These are phyloP conservation scores for Hydrotaea cyrtoneurina DNA, from an alignment of 2,888 invertebrate species.

Conservation along the genomic window DNA sequence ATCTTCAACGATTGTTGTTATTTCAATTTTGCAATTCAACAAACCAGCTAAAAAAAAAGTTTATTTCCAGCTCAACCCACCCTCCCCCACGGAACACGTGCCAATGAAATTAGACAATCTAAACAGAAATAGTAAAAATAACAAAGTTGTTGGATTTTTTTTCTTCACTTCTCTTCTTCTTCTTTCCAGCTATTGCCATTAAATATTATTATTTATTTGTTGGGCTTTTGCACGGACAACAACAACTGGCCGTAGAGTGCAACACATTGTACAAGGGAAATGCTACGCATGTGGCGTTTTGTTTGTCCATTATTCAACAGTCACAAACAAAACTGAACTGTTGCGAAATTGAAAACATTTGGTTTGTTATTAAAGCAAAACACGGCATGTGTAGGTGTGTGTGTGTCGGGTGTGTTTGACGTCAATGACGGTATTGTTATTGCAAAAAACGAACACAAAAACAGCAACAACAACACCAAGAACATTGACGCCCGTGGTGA, in stretches of 20 bases:
- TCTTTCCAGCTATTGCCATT: too few species aligned
- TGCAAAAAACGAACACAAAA: not conserved
- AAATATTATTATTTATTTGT: slow-evolving; percentile 4
- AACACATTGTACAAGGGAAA: not conserved
- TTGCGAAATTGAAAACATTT: not conserved
- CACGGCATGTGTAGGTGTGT: not conserved
- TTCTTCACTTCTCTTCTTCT: not conserved
- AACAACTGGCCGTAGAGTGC: not conserved
- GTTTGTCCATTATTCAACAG: not conserved
- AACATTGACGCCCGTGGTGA: not conserved
- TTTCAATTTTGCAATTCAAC: too few species aligned
- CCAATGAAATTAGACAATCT: not conserved
- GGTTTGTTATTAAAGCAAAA: not conserved
- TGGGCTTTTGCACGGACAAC: too few species aligned
- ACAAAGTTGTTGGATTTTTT: not conserved
- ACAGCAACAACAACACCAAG: not conserved
- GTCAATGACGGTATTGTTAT: not conserved
- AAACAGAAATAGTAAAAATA: not conserved
- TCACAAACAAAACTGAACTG: not conserved
- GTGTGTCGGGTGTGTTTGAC: not conserved
- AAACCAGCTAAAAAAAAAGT: too few species aligned
- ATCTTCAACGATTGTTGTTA: too few species aligned
- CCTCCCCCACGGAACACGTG: not conserved
- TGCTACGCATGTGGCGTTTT: not conserved
- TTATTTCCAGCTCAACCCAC: not conserved